A percentile compares a stretch with the other conserved stretches of the same genome.
These are phyloP conservation scores for Parauchenoglanis punctatus DNA, from an alignment of 2,797 vertebrate species.

Conservation along the genomic window DNA sequence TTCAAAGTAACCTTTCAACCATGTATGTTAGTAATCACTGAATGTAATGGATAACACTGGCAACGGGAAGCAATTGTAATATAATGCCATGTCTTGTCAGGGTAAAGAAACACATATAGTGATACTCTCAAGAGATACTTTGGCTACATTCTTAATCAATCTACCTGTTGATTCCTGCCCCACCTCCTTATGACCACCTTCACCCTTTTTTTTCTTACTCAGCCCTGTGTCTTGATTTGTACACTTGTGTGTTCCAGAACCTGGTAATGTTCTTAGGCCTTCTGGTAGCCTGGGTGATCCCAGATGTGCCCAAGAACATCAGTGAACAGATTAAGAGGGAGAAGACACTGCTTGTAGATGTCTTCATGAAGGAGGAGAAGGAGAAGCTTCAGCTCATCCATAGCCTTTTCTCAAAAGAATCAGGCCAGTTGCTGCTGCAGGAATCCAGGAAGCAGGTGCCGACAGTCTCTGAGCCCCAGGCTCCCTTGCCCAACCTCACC, in stretches of 20 bases:
- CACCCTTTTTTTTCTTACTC: background rate
- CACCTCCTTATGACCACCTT: background rate
- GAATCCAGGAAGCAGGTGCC: slow-evolving; percentile 8
- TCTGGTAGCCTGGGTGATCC: slow-evolving; percentile 95
- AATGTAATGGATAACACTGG: slow-evolving; percentile 30
- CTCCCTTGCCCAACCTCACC: slow-evolving; percentile 26
- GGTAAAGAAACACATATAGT: slow-evolving; percentile 11
- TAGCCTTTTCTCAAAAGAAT: slow-evolving; percentile 78
- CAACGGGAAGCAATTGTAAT: background rate
- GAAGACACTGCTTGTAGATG: slow-evolving; percentile 88
- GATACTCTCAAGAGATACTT: slow-evolving; percentile 30
- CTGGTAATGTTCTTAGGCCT: slow-evolving; percentile 95
- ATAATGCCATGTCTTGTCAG: slow-evolving; percentile 17
- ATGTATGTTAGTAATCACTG: slow-evolving; percentile 17
- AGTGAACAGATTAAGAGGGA: slow-evolving; percentile 93
- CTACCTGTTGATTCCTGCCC: slow-evolving; percentile 1
- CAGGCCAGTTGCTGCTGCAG: slow-evolving; percentile 33
- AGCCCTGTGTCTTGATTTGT: background rate
- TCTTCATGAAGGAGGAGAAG: slow-evolving; percentile 92
- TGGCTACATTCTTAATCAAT: slow-evolving; percentile 27
- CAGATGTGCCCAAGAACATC: slow-evolving; percentile 92
- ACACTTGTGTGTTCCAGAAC: slow-evolving; percentile 76
- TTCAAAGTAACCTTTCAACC: slow-evolving; percentile 19
- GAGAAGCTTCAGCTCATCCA: slow-evolving; percentile 90
- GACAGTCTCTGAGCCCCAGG: slow-evolving; percentile 1